These are phyloP conservation scores for Steinernema scapterisci DNA, from an alignment of 2,888 invertebrate genomes.

Conservation along the genomic window DNA sequence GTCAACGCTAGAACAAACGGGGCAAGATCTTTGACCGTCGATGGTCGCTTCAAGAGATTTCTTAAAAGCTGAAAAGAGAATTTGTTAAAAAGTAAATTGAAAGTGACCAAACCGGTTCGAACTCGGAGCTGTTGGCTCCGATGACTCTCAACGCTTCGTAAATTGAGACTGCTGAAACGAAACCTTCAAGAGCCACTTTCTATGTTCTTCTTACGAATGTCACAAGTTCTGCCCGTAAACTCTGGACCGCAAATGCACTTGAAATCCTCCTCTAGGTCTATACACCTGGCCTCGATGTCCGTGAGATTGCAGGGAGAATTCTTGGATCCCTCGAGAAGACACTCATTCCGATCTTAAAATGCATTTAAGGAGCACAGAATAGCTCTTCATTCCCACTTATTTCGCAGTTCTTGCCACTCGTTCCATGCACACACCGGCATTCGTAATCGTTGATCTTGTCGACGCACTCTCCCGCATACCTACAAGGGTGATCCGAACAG, in stretches of 20 bases:
- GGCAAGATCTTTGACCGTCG: not conserved
- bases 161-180: not conserved
- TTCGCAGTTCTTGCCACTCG: slow-evolving; percentile 33
- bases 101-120: not conserved
- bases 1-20: not conserved
- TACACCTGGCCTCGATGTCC: slow-evolving; percentile 7
- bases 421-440: slow-evolving; percentile 32
- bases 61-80: slow-evolving; percentile 23
- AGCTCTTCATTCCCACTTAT: not conserved
- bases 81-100: not conserved
- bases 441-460: slow-evolving; percentile 33
- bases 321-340: not conserved
- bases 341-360: not conserved
- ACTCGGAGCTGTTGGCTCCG: not conserved
- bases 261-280: slow-evolving; percentile 34
- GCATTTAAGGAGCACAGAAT: no score
- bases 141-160: not conserved
- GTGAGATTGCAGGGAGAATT: not conserved
- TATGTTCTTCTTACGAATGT: not conserved
- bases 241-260: slow-evolving; percentile 43
- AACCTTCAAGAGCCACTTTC: not conserved
- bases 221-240: slow-evolving; percentile 38
- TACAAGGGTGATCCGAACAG: slow-evolving; percentile 32
- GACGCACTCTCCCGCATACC: slow-evolving; percentile 29
- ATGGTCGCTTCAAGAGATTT: slow-evolving; percentile 28